phyloP scores from a whole-genome alignment of 2,888 invertebrate genomes.

The Epiblema foenella region DNA sequence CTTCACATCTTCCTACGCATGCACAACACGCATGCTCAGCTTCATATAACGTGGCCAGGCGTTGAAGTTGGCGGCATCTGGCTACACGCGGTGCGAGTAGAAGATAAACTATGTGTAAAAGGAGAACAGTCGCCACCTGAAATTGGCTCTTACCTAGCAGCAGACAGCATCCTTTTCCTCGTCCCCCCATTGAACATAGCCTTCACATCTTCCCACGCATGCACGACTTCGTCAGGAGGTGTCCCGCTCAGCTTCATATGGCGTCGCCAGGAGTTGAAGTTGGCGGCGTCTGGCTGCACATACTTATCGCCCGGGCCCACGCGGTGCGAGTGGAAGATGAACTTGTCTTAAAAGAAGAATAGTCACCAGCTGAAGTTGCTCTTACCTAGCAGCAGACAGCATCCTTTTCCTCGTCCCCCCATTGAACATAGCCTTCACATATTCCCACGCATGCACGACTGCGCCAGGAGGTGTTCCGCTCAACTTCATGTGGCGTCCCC shows the following conservation, averaged over 20 bases:
- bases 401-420: conserved; percentile 96
- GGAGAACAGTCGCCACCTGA: conserved; percentile 95
- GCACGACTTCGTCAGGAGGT: no score
- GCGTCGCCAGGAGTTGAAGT: conserved; percentile 99
- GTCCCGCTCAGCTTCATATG: conserved; percentile 75
- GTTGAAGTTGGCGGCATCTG: conserved; percentile 99
- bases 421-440: conserved; percentile 99
- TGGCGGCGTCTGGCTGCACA: conserved; percentile 98
- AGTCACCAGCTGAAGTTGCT: neutral
- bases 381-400: conserved; percentile 82
- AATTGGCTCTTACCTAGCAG: neutral
- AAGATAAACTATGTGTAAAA: conserved; percentile 99
- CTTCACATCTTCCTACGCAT: conserved; percentile 99
- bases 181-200: conserved; percentile 99
- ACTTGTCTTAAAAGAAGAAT: conserved; percentile 89
- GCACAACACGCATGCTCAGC: conserved; percentile 87
- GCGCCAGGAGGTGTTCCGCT: conserved; percentile 93
- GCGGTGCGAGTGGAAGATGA: conserved; percentile 98
- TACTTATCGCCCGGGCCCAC: conserved; percentile 94
- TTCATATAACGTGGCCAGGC: conserved; percentile 98
- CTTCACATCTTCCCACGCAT: conserved; percentile 92
- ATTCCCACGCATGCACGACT: conserved; percentile 96
- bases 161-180: conserved; percentile 61
- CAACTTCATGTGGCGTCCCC: conserved; percentile 97
- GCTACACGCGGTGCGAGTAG: conserved; percentile 96